Percentiles rank a stretch among this genome's conserved stretches.
Evolutionary conservation across 2,113 vertebrate genomes (phyloP).

Genomic region (Sapayoa aenigma): DNA sequence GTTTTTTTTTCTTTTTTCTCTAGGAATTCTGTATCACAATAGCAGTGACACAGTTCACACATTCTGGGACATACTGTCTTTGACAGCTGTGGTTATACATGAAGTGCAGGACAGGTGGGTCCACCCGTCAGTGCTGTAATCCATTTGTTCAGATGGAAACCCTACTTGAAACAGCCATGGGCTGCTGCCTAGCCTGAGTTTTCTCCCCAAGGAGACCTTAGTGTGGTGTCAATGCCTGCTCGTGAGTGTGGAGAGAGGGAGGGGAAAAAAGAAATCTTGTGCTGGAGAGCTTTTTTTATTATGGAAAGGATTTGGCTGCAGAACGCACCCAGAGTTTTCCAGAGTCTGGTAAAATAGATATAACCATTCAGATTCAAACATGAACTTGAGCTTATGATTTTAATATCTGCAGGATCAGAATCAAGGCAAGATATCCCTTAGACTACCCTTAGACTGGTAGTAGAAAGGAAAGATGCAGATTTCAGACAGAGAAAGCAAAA

Average conservation of each 20-base stretch:
- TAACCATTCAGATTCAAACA: accelerated
- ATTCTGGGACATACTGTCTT: neutral
- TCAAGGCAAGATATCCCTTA: neutral
- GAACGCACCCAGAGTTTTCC: neutral
- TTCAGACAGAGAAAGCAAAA: neutral
- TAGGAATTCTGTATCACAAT: neutral
- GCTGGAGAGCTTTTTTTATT: neutral
- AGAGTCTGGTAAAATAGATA: neutral
- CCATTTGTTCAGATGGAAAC: neutral
- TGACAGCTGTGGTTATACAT: neutral
- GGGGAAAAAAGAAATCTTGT: neutral
- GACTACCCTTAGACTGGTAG: neutral
- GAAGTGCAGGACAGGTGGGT: neutral
- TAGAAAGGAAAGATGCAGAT: neutral
- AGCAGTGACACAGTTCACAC: neutral
- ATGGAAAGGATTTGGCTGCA: neutral
- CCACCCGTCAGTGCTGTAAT: neutral
- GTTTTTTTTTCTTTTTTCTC: neutral
- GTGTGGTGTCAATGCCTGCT: neutral
- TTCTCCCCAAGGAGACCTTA: neutral
- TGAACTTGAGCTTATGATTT: neutral
- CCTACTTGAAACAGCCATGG: neutral
- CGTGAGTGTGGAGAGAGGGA: neutral
- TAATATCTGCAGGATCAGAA: neutral
- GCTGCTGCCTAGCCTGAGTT: neutral